Base-by-base conservation (phyloP, 2,113 vertebrate species). In the Rostratula benghalensis region DNA sequence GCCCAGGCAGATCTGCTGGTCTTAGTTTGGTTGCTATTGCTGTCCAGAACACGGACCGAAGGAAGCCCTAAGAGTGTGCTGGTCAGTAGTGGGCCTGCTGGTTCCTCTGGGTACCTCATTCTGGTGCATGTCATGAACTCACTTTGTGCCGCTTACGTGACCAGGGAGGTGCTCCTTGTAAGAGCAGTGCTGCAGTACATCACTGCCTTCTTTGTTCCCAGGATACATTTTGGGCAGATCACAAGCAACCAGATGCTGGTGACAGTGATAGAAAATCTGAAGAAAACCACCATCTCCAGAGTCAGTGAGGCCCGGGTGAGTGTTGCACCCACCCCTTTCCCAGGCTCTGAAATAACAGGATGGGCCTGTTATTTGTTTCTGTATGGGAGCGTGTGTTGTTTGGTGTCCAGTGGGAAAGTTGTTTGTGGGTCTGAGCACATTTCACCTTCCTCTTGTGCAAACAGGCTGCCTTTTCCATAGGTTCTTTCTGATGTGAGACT, bases 221-320 rank as follows among this genome's bases (percentile, higher is more conserved):
- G 99, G 98, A 98, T 99, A 95, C 99, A 99, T 93, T 99, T 99
- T 90, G 99, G 99, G 51, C 99, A 98, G 96, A 99, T 99, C 97
- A 99, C 98, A 92, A 98, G 98, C 96, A 99, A 99, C 97, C 99
- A 99, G 88, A 99, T 99, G 98, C 94, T 99, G 90, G 98, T 99
- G 90, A 98, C 98, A 3, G 98, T 99, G 92, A 99, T 99, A 33
- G 98, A 99, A 67, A 98, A 98, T 65, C 97, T 99, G 78, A 99
- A 98, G 93, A 98, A 97, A 96, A 99, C 98, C 56, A 99, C 99
- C 5, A 98, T 99, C 70, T 98, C 98, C 15, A 99, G 98, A 98
- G 99, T 99, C 90, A 94, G 77, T 3, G 97, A 99, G 91, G 98
- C 99, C 68, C 98, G 98, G 97, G 99, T 99, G 91, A 98, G 99